These are phyloP conservation scores for Tetramorium bicarinatum DNA, from an alignment of 2,888 invertebrate species.

Conservation along the genomic window DNA sequence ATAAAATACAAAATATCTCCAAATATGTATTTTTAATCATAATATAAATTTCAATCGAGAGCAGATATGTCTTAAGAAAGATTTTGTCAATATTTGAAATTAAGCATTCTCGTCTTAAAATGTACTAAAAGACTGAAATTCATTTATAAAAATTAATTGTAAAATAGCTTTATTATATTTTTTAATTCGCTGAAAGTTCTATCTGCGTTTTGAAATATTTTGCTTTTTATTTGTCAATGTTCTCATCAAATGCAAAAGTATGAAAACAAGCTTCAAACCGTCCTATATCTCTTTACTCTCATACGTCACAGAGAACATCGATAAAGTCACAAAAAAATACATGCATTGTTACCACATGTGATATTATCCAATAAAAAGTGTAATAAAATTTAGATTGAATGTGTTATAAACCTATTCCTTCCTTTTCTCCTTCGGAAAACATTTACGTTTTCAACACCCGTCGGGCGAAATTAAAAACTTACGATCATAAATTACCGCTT, in stretches of 20 bases:
- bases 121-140: background rate
- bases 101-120: background rate
- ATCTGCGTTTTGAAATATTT: background rate
- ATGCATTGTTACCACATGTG: background rate
- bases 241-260: too few species aligned
- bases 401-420: background rate
- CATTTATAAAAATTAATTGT: background rate
- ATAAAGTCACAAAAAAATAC: background rate
- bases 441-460: constrained; percentile 5
- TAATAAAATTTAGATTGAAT: constrained; percentile 22
- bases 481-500: constrained; percentile 25
- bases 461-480: constrained; percentile 32
- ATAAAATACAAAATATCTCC: background rate
- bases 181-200: background rate
- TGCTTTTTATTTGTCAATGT: background rate
- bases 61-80: background rate
- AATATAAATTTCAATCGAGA: background rate
- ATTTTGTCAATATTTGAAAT: background rate
- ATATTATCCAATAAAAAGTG: background rate
- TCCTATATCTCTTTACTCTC: background rate
- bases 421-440: background rate
- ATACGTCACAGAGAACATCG: background rate
- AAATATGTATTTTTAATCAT: background rate
- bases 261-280: background rate
- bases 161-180: background rate